Evolutionary conservation across 2,888 invertebrate genomes (phyloP).

Genomic region (Euzophera pinguis): DNA sequence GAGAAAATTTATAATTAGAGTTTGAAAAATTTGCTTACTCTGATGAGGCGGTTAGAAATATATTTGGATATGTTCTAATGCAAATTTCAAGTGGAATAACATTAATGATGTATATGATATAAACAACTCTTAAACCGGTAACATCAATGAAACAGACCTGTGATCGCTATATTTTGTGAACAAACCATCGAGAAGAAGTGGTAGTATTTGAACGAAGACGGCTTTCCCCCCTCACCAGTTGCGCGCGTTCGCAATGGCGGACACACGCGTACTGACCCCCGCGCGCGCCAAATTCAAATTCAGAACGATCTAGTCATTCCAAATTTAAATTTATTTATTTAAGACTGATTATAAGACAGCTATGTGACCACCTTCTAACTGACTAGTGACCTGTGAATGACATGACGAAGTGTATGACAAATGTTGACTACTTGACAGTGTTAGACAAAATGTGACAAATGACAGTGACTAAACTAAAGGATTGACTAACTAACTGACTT

Average conservation of each 20-base stretch:
- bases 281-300: constrained; percentile 48
- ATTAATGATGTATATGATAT: too few relatives aligned
- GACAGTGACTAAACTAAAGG: constrained; percentile 38
- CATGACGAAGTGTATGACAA: constrained; percentile 28
- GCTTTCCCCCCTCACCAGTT: constrained; percentile 48
- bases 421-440: constrained; percentile 22
- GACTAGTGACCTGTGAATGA: constrained; percentile 28
- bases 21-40: too few relatives aligned
- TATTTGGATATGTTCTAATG: too few relatives aligned
- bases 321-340: constrained; percentile 33
- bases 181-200: constrained; percentile 47
- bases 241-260: constrained; percentile 60
- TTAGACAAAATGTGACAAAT: constrained; percentile 29
- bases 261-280: constrained; percentile 41
- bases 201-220: constrained; percentile 59
- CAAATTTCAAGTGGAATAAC: too few relatives aligned
- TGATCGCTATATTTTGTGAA: background rate
- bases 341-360: constrained; percentile 36
- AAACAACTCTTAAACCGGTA: too few relatives aligned
- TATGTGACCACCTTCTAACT: constrained; percentile 31
- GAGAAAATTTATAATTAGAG: too few relatives aligned
- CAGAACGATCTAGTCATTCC: constrained; percentile 51
- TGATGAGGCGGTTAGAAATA: too few relatives aligned
- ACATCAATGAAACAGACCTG: too few relatives aligned
- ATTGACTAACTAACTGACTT: constrained; percentile 32